A percentile compares a stretch with the other conserved stretches of the same genome.
Conservation (phyloP, 53 echinoderm and acorn worm species). For the Paracentrotus lividus region DNA sequence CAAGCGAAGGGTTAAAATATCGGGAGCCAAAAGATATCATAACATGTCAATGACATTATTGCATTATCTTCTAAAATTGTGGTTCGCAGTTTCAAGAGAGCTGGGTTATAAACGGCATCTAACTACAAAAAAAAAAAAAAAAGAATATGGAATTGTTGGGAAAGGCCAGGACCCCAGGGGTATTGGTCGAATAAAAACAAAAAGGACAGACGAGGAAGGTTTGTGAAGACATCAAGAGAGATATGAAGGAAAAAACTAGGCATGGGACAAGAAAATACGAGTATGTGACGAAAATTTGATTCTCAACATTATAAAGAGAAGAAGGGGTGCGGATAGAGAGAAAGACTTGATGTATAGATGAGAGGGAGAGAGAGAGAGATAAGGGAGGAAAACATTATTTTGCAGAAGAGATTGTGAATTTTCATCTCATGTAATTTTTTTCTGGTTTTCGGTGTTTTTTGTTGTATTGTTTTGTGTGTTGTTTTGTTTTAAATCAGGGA, state of each 20-base stretch:
- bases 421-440: too few species aligned
- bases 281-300: neutral
- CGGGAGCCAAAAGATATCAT: neutral
- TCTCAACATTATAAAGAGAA: neutral
- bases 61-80: slow-evolving; percentile 9
- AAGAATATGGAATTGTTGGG: neutral
- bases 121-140: neutral
- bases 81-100: neutral
- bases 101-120: neutral
- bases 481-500: too few species aligned
- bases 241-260: too few species aligned
- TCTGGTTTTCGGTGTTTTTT: too few species aligned
- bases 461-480: too few species aligned
- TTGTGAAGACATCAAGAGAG: neutral
- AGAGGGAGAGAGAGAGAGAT: neutral
- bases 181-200: slow-evolving; percentile 1
- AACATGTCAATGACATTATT: slow-evolving; percentile 15
- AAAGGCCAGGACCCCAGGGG: neutral
- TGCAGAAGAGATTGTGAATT: too few species aligned
- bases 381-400: neutral
- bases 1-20: neutral
- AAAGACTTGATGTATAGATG: neutral
- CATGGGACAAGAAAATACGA: neutral
- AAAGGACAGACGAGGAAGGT: neutral
- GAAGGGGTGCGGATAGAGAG: neutral